Percentiles rank a stretch among this genome's conserved stretches.
These are phyloP conservation scores for Cataglyphis altisquamis DNA, from an alignment of 2,888 invertebrate genomes.

Conservation along the genomic window DNA sequence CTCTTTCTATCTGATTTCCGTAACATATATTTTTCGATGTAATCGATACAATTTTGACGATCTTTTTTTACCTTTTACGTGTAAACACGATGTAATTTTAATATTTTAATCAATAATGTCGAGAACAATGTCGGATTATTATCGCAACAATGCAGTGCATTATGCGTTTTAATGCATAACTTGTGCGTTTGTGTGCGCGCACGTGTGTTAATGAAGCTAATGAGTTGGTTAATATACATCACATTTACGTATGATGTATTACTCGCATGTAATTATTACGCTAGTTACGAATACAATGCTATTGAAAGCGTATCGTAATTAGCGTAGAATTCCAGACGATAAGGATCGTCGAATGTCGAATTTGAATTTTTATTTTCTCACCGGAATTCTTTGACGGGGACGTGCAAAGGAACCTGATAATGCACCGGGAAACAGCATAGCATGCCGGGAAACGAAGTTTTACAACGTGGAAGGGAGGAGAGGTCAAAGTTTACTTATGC, in stretches of 20 bases:
- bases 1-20: not conserved
- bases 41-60: not conserved
- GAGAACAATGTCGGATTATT: slow-evolving; percentile 36
- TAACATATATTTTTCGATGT: not conserved
- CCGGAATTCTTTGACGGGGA: slow-evolving; percentile 13
- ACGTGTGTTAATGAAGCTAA: slow-evolving; percentile 53
- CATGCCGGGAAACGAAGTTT: slow-evolving; percentile 50
- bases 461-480: slow-evolving; percentile 18
- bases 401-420: slow-evolving; percentile 34
- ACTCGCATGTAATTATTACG: slow-evolving; percentile 38
- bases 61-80: not conserved
- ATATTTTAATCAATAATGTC: slow-evolving; percentile 21
- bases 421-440: slow-evolving; percentile 22
- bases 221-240: slow-evolving; percentile 57
- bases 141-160: slow-evolving; percentile 36
- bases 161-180: slow-evolving; percentile 16
- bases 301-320: slow-evolving; percentile 46
- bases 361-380: slow-evolving; percentile 31
- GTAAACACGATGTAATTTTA: not conserved
- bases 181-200: not conserved
- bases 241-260: slow-evolving; percentile 43
- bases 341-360: not conserved
- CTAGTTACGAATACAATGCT: slow-evolving; percentile 33
- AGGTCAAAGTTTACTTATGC: slow-evolving; percentile 59
- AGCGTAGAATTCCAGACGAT: slow-evolving; percentile 19